Conservation (phyloP, 2,797 vertebrate genomes). For the Sebastes minor region DNA sequence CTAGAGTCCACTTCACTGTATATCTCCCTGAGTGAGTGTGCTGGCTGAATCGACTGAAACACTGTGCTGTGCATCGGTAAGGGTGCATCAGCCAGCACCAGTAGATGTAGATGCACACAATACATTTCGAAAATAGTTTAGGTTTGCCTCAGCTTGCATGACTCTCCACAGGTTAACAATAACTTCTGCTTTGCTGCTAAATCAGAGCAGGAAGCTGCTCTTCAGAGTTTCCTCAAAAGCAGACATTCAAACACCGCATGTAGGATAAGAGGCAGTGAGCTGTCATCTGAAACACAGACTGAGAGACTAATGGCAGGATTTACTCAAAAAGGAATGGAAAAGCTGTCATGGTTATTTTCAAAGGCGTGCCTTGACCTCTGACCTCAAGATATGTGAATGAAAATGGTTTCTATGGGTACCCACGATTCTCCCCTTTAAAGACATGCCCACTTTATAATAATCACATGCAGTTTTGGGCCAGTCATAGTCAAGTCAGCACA, state of each 20-base stretch:
- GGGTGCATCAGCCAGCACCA: neutral
- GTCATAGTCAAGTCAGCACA: too few species aligned
- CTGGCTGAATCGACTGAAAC: neutral
- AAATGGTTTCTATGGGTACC: too few species aligned
- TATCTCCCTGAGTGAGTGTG: slow-evolving; percentile 30
- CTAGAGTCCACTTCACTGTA: neutral
- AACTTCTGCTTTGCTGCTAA: neutral
- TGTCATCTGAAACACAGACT: too few species aligned
- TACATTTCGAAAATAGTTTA: neutral
- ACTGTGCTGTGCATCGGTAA: neutral
- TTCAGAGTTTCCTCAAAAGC: neutral
- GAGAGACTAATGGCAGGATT: too few species aligned
- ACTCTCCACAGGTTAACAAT: neutral
- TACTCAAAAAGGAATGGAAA: too few species aligned
- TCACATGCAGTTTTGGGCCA: too few species aligned
- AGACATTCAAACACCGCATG: neutral
- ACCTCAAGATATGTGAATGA: too few species aligned
- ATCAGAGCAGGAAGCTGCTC: neutral
- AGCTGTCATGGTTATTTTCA: neutral
- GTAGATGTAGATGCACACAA: neutral
- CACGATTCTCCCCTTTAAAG: too few species aligned
- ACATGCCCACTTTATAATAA: too few species aligned
- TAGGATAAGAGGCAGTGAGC: neutral
- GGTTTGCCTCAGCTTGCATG: neutral
- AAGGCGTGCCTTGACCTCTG: too few species aligned